Conservation (phyloP, 2,797 vertebrate genomes). For the Chelmon rostratus region DNA sequence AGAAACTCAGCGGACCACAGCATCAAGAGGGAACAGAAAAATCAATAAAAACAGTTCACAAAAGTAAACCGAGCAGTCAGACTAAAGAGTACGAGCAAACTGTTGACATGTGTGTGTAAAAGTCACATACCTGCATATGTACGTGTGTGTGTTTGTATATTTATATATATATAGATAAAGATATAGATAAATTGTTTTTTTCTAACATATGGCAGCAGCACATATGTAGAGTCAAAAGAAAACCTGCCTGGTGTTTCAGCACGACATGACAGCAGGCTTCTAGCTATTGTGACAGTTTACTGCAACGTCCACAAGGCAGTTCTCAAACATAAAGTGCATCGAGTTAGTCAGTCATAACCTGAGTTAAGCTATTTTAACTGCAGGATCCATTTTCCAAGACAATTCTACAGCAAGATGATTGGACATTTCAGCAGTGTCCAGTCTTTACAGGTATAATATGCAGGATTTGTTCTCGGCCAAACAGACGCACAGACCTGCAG, state of each 20-base stretch:
- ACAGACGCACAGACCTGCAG: too few relatives aligned
- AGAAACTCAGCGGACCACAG: conserved; percentile 12
- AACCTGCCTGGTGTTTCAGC: conserved; percentile 16
- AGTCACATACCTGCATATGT: conserved; percentile 24
- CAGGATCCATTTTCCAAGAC: conserved; percentile 46
- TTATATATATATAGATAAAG: too few relatives aligned
- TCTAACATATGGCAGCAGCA: conserved; percentile 12
- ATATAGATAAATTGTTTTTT: too few relatives aligned
- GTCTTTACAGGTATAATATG: too few relatives aligned
- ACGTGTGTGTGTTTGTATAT: too few relatives aligned
- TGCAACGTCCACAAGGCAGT: conserved; percentile 46
- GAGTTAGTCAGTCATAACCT: conserved; percentile 72
- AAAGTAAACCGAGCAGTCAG: conserved; percentile 40
- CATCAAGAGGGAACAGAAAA: conserved; percentile 25
- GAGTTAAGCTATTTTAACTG: conserved; percentile 64
- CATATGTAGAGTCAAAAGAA: conserved; percentile 34
- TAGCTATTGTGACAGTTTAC: conserved; percentile 40
- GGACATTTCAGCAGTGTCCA: conserved; percentile 52
- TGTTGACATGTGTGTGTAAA: conserved; percentile 26
- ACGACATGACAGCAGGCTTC: conserved; percentile 26
- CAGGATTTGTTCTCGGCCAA: too few relatives aligned
- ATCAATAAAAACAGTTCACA: conserved; percentile 14
- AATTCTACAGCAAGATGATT: conserved; percentile 61
- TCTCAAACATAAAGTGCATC: conserved; percentile 85
- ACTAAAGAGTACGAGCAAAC: conserved; percentile 1